A percentile compares a stretch with the other conserved stretches of the same genome.
These are phyloP conservation scores for Hormiphora californensis DNA, from an alignment of 37 sponge, comb jelly and placozoan genomes.

Conservation along the genomic window DNA sequence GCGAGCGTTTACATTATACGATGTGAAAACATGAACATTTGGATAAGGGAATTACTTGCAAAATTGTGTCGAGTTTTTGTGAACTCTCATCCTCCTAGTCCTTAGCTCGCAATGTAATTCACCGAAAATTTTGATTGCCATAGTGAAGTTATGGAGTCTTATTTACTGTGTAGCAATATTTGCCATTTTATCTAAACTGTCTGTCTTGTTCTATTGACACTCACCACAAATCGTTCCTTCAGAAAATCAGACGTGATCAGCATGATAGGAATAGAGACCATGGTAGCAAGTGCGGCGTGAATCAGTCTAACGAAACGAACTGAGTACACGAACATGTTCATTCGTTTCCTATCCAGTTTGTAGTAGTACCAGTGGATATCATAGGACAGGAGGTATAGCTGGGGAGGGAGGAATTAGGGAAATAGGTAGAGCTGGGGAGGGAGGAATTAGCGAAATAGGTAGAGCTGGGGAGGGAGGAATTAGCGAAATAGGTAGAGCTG, in stretches of 20 bases:
- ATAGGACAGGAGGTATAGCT: slow-evolving; percentile 39
- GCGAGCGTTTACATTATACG: no score
- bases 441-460: no score
- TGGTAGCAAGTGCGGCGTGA: slow-evolving; percentile 15
- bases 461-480: no score
- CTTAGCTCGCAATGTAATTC: no score
- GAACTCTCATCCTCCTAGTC: no score
- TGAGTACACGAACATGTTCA: slow-evolving; percentile 55
- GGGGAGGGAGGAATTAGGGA: not conserved
- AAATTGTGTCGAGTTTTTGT: no score
- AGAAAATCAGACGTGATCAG: slow-evolving; percentile 52
- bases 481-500: no score
- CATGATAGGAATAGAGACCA: slow-evolving; percentile 50
- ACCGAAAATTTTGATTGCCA: no score
- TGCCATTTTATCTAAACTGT: not conserved
- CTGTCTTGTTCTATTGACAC: not conserved
- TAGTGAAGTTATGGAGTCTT: no score
- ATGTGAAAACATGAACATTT: no score
- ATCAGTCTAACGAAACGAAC: slow-evolving; percentile 11
- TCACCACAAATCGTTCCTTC: slow-evolving; percentile 16
- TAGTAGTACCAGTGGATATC: slow-evolving; percentile 51
- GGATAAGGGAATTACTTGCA: no score
- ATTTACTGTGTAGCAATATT: not conserved
- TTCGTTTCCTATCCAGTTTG: slow-evolving; percentile 41
- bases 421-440: not conserved